Evolutionary conservation across 1,140 invertebrate species (phyloP), one percentile per base, ranked within the genome.

Genomic region (Lepidurus arcticus): DNA sequence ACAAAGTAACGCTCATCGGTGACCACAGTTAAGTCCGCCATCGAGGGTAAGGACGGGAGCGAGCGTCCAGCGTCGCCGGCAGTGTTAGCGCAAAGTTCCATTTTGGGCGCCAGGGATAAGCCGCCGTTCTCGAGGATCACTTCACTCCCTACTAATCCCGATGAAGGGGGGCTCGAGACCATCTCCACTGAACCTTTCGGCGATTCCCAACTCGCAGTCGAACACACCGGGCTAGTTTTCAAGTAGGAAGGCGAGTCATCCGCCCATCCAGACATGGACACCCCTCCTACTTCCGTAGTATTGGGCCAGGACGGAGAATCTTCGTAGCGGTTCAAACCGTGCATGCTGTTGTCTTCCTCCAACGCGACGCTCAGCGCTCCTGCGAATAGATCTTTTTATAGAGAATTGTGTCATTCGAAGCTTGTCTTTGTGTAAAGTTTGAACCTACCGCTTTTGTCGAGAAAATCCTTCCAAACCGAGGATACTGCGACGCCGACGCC

Each of bases 391-490:
- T 65, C 53, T n/a, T 65, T 21, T 65, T 65, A 34, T 34, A 34
- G 2, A 34, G 34, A 34, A 34, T 34, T 34, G 34, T 34, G 34
- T 34, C 34, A 34, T 34, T 34, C 34, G 0, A 34, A 34, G 34
- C 4, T 34, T 34, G 2, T 34, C 34, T 34, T 34, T 34, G 3
- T 34, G 34, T 3, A 34, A 34, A 34, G 53, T 21, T 21, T 9
- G 1, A 65, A 65, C 53, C 21, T 65, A 65, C 53, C 53, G 53
- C 53, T 65, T 65, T 65, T 65, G 53, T 65, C 53, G 16, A 65
- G 21, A 21, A 65, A 65, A 65, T 65, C 53, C 53, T 65, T 65
- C 53, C 53, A 65, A 13, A 65, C 53, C 13, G 53, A 65, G 16
- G 53, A 65, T 16, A 65, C 53, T 7, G 53, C 53, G 16, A 65